A percentile compares a stretch with the other conserved stretches of the same genome.
Evolutionary conservation across 2,888 invertebrate species (phyloP).

Genomic region (Seira musarum): DNA sequence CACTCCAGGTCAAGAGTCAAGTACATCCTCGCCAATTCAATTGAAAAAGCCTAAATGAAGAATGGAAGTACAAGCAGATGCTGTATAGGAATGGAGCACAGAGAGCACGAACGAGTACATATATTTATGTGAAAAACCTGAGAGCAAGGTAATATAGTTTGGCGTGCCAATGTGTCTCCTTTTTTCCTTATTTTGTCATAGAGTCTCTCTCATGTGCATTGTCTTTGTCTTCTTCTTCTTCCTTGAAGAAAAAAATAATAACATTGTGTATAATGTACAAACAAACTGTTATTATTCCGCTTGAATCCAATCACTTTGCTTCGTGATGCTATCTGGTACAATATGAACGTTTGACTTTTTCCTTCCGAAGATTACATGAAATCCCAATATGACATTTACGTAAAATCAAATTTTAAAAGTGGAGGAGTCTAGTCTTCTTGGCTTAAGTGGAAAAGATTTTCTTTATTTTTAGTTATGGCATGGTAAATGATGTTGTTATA

Average conservation of each 20-base stretch:
- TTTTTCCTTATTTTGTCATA: constrained; percentile 11
- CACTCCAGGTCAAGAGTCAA: too few species aligned
- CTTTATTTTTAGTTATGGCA: constrained; percentile 26
- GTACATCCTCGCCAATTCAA: too few species aligned
- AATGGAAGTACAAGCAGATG: too few species aligned
- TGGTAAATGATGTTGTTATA: constrained; percentile 32
- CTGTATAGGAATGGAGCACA: too few species aligned
- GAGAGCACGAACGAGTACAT: too few species aligned
- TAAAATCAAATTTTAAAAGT: constrained; percentile 36
- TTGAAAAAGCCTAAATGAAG: too few species aligned
- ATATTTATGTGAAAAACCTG: constrained; percentile 68
- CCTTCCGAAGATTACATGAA: constrained; percentile 27
- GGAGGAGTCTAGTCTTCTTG: not conserved
- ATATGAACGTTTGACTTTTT: too few species aligned
- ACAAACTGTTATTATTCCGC: constrained; percentile 43
- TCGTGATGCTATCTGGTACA: not conserved
- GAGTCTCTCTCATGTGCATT: too few species aligned
- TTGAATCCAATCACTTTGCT: constrained; percentile 2
- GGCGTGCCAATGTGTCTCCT: constrained; percentile 26
- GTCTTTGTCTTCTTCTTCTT: too few species aligned
- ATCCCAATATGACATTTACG: constrained; percentile 29
- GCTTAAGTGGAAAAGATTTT: too few species aligned
- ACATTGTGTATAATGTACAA: constrained; percentile 33
- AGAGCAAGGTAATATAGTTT: constrained; percentile 18
- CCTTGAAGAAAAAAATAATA: not conserved